Percentiles rank a stretch among this genome's conserved stretches.
phyloP scores from a whole-genome alignment of 2,113 vertebrate genomes.

The Rhadina sibilatrix region DNA sequence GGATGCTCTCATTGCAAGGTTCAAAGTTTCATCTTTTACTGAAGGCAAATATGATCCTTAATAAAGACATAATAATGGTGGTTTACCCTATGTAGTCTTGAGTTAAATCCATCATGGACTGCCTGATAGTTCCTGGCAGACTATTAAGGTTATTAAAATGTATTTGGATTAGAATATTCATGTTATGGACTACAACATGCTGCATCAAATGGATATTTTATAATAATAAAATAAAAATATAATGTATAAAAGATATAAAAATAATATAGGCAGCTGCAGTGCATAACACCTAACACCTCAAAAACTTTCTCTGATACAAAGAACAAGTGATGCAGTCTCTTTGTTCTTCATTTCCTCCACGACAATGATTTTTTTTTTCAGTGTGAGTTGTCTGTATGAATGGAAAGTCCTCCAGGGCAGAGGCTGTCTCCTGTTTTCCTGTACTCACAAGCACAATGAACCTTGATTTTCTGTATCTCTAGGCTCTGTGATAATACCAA shows the following conservation, averaged over 20 bases:
- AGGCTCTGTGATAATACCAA: neutral
- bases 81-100: neutral
- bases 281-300: neutral
- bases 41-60: neutral
- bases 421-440: neutral
- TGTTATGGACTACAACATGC: neutral
- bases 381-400: neutral
- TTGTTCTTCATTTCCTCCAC: neutral
- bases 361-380: neutral
- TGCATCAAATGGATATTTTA: neutral
- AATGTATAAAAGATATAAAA: neutral
- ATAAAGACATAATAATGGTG: neutral
- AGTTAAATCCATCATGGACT: neutral
- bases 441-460: neutral
- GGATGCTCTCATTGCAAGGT: neutral
- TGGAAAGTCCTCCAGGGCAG: neutral
- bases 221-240: too few species aligned
- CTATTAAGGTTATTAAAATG: neutral
- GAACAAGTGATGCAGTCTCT: neutral
- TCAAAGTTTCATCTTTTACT: neutral
- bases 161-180: neutral
- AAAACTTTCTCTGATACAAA: neutral
- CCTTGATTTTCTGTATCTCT: neutral
- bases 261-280: neutral
- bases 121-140: neutral